Evolutionary conservation across 1,140 invertebrate species (phyloP).

Genomic region (Drosophila lacertosa): DNA sequence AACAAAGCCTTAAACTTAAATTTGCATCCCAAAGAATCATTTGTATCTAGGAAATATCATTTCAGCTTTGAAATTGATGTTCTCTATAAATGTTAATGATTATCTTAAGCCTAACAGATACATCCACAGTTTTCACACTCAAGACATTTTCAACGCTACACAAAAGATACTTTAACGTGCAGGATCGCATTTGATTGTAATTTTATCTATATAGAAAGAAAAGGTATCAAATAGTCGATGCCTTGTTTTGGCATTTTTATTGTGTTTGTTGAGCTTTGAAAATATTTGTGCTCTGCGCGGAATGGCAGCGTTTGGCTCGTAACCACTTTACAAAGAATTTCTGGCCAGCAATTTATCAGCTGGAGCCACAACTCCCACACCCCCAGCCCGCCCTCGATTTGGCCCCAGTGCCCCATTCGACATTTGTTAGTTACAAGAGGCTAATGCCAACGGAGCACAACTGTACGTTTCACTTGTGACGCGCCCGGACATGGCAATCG

Average conservation of each 20-base stretch:
- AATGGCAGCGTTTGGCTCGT: not conserved
- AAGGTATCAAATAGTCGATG: not conserved
- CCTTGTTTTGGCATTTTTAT: not conserved
- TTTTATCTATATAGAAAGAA: too few relatives aligned
- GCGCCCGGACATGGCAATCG: conserved; percentile 65
- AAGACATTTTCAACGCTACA: too few relatives aligned
- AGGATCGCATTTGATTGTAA: not conserved
- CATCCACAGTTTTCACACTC: too few relatives aligned
- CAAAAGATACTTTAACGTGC: conserved; percentile 1
- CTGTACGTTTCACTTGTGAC: conserved; percentile 59
- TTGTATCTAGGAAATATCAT: too few relatives aligned
- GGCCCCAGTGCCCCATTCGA: not conserved
- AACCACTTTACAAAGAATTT: conserved; percentile 30
- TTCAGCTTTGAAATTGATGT: too few relatives aligned
- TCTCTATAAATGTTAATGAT: too few relatives aligned
- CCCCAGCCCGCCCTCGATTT: not conserved
- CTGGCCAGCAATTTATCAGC: conserved; percentile 39
- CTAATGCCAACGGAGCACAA: conserved; percentile 44
- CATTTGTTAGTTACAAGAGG: conserved; percentile 30
- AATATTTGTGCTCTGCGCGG: not conserved
- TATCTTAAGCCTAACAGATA: too few relatives aligned
- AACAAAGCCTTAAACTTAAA: too few relatives aligned
- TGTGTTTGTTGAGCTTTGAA: not conserved
- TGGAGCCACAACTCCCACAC: not conserved
- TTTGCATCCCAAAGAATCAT: too few relatives aligned